Evolutionary conservation across 2,797 vertebrate genomes (phyloP), one percentile per base, ranked within the genome.

Genomic region (Myotis vivesi): DNA sequence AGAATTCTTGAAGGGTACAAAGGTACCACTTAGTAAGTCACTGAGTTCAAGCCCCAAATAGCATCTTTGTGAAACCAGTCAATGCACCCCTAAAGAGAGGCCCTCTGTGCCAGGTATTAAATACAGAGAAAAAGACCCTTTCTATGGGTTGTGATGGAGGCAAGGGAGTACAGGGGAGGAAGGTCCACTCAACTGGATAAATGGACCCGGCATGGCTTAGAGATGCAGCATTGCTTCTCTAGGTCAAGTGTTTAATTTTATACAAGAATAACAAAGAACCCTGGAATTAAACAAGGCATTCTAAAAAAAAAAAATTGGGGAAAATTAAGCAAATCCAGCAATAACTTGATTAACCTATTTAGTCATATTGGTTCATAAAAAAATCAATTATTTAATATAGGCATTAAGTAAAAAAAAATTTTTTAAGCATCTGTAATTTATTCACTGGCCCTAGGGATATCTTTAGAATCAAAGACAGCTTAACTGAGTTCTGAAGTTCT

Each of bases 341-440:
- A 95, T 96, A 98, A 96, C 51, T 80, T 97, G 85, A 98, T 97
- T 96, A 97, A 97, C 91, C 94, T 94, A 96, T 95, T 94, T 96
- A 97, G 96, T 96, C 89, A 97, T 3, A 30, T 12, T 87, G 71
- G 95, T 90, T 96, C 51, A 38, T 85, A 89, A 95, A 95, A 95
- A 96, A 97, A 92, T 94, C 91, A 96, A 96, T 98, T 95, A 94
- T 89, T 89, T 97, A 97, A 97, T 84, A 96, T 4, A 91, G 76
- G 51, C 73, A 95, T 95, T 96, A 97, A 62, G 36, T 97, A 73
- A 96, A 96, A 62, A 57, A 80, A 59, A 44, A 62, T 6, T 28
- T 44, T 55, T 57, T 83, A 84, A 95, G 75, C 72, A 97, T 77
- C 80, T 96, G 91, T 97, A 96, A 97, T 96, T 97, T 97, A 98